Evolutionary conservation across 2,113 vertebrate species (phyloP), one percentile per base, ranked within the genome.

Genomic region (Syngnathus typhle): DNA sequence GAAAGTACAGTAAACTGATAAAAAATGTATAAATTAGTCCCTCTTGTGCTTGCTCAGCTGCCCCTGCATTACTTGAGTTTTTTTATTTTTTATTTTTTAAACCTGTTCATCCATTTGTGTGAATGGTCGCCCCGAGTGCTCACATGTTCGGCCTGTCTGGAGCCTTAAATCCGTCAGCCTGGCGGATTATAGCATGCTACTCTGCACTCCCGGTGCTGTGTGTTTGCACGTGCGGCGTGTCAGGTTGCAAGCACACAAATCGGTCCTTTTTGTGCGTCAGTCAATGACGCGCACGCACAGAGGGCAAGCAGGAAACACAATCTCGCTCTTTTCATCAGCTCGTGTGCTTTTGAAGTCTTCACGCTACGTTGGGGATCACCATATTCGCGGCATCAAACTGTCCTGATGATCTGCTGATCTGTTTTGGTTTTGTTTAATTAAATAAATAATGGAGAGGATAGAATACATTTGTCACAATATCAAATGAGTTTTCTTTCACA

Each of bases 111-210:
- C 7, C 44, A 8, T 64, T 44, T 43, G 23, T 56, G 38, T 65
- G 58, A 59, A n/a, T 44, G 52, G 0, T 44, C 39, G 19, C 32
- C 52, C 10, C 21, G 60, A 38, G 10, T 12, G 16, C 64, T 63
- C 73, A 77, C 16, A 47, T 72, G 74, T 69, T 66, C 56, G 10
- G 7, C 64, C 38, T 5, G 1, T 52, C 71, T 62, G 62, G 37
- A 39, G n/a, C 37, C 43, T 65, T 71, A 71, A 83, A 27, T 27
- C 27, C 27, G 27, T 27, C 27, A 27, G 27, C 72, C 79, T 67
- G 60, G 55, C 36, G 74, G 77, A 80, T 76, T 78, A 73, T 18
- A 52, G 41, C 76, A 56, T 67, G 61, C 65, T 65, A 15, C 39
- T 5, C 16, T n/a, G 44, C 32, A 67, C 19, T 64, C 55, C 18